Base-by-base conservation (phyloP, 2,797 vertebrate genomes). In the Leptodactylus fallax region DNA sequence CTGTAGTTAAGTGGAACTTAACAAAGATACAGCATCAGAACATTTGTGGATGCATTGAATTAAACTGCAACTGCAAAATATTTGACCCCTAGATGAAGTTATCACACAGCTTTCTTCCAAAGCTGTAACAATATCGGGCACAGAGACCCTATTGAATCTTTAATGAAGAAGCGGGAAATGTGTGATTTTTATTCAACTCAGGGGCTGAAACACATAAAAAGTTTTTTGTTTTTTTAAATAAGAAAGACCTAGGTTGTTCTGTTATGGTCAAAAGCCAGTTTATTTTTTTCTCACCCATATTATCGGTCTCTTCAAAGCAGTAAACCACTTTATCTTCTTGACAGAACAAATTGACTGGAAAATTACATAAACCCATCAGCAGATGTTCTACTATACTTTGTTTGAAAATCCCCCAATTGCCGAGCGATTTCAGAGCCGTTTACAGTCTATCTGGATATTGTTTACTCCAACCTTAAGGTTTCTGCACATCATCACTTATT, bases 281-380 rank as follows among this genome's bases (percentile, higher is more conserved):
- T 89, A 69, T 85, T 79, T 85, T 36, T 83, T 17, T 45, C 78
- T 87, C 12, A 77, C 85, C 90, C 91, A 84, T 90, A 91, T 85
- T 92, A 91, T 91, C 91, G 90, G 90, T 93, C 90, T 95, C 91
- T 95, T 94, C 93, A 94, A 95, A 95, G 91, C 85, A 93, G 92
- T 92, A 91, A 94, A 95, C 94, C 94, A 93, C 93, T 95, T 95
- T 94, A 94, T 96, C 94, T 95, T 95, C 92, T 91, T 95, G 95
- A 96, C 95, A 96, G 95, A 94, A 92, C 91, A 95, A 95, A 95
- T 95, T 95, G 94, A 95, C 93, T 95, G 94, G 95, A 96, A 96
- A 95, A 96, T 95, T 94, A 93, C 93, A 94, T 94, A 95, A 93
- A 93, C 92, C 93, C 92, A 91, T 94, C 91, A 95, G 93, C 95